Evolutionary conservation across 2,797 vertebrate genomes (phyloP).

Genomic region (Diplodus puntazzo): DNA sequence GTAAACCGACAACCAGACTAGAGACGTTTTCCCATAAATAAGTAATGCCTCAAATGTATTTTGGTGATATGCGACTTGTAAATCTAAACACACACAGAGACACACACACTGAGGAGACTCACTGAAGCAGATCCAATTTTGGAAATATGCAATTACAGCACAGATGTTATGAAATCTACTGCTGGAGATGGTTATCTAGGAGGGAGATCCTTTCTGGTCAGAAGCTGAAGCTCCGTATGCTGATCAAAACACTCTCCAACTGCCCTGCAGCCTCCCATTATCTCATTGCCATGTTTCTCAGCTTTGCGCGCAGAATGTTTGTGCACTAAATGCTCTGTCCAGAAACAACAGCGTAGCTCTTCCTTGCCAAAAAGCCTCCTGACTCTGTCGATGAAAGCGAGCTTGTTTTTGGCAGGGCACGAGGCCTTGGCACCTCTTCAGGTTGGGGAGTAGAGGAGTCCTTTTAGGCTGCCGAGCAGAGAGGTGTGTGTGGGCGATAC

Average conservation of each 20-base stretch:
- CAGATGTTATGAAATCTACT: slow-evolving; percentile 73
- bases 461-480: slow-evolving; percentile 72
- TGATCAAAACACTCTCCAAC: slow-evolving; percentile 71
- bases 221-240: slow-evolving; percentile 68
- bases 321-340: slow-evolving; percentile 69
- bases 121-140: slow-evolving; percentile 63
- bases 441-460: slow-evolving; percentile 72
- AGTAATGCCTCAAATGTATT: slow-evolving; percentile 63
- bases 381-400: slow-evolving; percentile 77
- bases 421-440: slow-evolving; percentile 76
- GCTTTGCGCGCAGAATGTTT: slow-evolving; percentile 70
- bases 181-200: slow-evolving; percentile 64
- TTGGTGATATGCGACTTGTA: slow-evolving; percentile 51
- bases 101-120: slow-evolving; percentile 28
- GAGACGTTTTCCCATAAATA: slow-evolving; percentile 60
- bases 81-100: slow-evolving; percentile 34
- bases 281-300: slow-evolving; percentile 69
- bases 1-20: slow-evolving; percentile 37
- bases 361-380: slow-evolving; percentile 72
- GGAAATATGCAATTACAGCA: slow-evolving; percentile 67
- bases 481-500: slow-evolving; percentile 73
- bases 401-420: slow-evolving; percentile 77
- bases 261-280: slow-evolving; percentile 69
- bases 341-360: slow-evolving; percentile 73
- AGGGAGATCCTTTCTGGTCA: slow-evolving; percentile 72